These are phyloP conservation scores for Apostichopus californicus DNA, from an alignment of 35 echinoderm and acorn worm genomes.

Conservation along the genomic window DNA sequence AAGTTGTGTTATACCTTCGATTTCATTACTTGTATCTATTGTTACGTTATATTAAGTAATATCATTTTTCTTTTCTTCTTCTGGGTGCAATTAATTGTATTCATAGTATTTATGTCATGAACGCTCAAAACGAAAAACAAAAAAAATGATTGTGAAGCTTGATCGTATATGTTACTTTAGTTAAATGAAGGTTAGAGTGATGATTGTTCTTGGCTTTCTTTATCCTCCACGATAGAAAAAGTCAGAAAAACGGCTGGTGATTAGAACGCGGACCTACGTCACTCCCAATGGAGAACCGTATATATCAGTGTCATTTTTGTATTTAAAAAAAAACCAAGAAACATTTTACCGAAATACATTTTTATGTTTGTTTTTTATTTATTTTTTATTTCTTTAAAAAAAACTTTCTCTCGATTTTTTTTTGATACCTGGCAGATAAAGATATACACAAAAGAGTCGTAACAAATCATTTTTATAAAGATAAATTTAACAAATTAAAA, in stretches of 20 bases:
- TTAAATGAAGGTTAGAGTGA: slow-evolving; percentile 20
- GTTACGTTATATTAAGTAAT: neutral
- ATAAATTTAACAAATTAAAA: too few species aligned
- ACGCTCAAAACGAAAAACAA: neutral
- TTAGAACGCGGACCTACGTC: slow-evolving; percentile 54
- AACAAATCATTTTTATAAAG: too few species aligned
- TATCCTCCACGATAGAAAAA: slow-evolving; percentile 10
- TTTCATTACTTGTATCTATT: neutral
- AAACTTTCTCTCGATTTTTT: too few species aligned
- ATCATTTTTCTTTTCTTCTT: neutral
- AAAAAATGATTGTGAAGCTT: slow-evolving; percentile 10
- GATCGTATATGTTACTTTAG: slow-evolving; percentile 3
- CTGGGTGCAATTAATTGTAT: neutral
- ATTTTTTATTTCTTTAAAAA: too few species aligned
- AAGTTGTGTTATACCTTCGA: neutral
- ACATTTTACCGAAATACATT: neutral
- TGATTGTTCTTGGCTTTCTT: slow-evolving; percentile 47
- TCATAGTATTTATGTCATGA: slow-evolving; percentile 5
- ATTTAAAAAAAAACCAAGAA: neutral
- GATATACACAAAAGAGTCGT: too few species aligned
- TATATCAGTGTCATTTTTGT: slow-evolving; percentile 54
- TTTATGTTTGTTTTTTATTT: neutral
- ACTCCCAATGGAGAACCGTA: slow-evolving; percentile 47
- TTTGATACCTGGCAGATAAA: too few species aligned
- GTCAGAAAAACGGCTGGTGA: slow-evolving; percentile 60